Conservation (phyloP, 2,888 invertebrate genomes). For the Acanthoscelides obtectus region DNA sequence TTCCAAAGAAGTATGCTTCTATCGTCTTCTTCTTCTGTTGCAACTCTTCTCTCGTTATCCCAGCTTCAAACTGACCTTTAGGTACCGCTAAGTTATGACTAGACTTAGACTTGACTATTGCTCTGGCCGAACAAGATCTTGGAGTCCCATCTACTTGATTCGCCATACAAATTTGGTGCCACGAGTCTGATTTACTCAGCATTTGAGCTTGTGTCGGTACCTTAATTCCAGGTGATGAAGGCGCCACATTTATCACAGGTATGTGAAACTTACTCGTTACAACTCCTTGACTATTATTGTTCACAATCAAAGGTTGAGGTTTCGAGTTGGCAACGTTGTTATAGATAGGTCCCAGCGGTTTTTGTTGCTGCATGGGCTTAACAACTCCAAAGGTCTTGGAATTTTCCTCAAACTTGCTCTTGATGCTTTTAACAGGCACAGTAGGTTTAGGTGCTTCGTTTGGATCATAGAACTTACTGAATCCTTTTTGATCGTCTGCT, state of each 20-base stretch:
- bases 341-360: slow-evolving; percentile 18
- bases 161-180: slow-evolving; percentile 63
- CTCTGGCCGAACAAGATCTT: slow-evolving; percentile 10
- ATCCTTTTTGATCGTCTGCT: neutral
- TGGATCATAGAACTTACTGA: slow-evolving; percentile 15
- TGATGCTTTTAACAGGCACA: slow-evolving; percentile 11
- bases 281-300: slow-evolving; percentile 44
- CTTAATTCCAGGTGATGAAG: slow-evolving; percentile 21
- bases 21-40: slow-evolving; percentile 68
- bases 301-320: slow-evolving; percentile 36
- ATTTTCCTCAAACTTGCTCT: slow-evolving; percentile 9
- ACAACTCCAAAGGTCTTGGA: slow-evolving; percentile 28
- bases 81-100: slow-evolving; percentile 67
- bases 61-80: slow-evolving; percentile 78
- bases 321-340: slow-evolving; percentile 18
- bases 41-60: slow-evolving; percentile 61
- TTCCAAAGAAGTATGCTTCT: slow-evolving; percentile 63
- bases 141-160: slow-evolving; percentile 35
- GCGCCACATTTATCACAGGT: slow-evolving; percentile 37
- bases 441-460: slow-evolving; percentile 21
- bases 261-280: slow-evolving; percentile 48
- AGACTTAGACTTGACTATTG: slow-evolving; percentile 61
- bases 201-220: slow-evolving; percentile 37
- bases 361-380: slow-evolving; percentile 32
- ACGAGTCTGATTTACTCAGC: slow-evolving; percentile 72